phyloP scores from a whole-genome alignment of 2,113 vertebrate species.

The Corythaeola cristata region DNA sequence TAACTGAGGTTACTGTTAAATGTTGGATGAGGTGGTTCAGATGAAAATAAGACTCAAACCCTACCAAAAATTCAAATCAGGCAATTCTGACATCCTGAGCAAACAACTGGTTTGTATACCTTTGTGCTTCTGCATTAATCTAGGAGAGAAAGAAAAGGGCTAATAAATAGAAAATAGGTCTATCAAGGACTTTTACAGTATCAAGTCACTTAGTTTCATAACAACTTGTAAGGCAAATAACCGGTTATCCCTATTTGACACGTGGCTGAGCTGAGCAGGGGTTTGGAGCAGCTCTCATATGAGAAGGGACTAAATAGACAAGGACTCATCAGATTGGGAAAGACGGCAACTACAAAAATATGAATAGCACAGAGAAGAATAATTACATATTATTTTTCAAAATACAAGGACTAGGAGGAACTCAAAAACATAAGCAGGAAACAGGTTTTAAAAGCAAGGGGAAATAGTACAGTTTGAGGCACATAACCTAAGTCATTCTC shows the following conservation, averaged over 20 bases:
- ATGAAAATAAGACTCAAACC: neutral
- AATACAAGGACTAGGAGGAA: neutral
- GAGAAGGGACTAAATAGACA: neutral
- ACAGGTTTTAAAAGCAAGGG: neutral
- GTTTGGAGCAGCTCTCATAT: neutral
- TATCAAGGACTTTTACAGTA: neutral
- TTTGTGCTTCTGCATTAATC: neutral
- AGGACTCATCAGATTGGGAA: neutral
- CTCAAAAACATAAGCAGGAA: neutral
- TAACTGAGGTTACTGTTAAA: neutral
- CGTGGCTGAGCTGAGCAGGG: neutral
- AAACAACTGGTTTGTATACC: neutral
- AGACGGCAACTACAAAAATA: neutral
- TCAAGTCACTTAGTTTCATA: neutral
- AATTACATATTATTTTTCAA: neutral
- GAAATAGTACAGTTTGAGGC: neutral
- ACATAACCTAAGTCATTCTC: accelerated
- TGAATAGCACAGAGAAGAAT: neutral
- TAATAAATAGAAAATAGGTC: neutral
- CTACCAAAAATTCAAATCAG: neutral
- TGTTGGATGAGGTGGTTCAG: neutral
- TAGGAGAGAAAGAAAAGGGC: neutral
- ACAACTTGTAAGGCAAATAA: neutral
- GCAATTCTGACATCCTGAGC: neutral
- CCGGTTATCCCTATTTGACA: neutral